These are phyloP conservation scores for Riptortus pedestris DNA, from an alignment of 1,140 invertebrate genomes.

Conservation along the genomic window DNA sequence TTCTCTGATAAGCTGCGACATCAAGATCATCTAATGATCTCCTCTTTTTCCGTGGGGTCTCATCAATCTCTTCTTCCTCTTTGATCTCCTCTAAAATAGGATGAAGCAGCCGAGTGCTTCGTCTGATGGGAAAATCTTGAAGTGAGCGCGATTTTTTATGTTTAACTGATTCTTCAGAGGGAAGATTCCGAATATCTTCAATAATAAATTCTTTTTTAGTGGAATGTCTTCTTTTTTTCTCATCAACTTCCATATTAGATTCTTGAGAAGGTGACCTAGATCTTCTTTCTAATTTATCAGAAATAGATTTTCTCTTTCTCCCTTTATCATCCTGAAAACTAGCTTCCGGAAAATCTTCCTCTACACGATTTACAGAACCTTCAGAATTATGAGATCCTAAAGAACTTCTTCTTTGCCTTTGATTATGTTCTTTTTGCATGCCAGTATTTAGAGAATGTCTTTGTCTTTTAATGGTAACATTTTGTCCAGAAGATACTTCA, in stretches of 20 bases:
- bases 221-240: neutral
- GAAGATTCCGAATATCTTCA: neutral
- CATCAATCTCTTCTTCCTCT: neutral
- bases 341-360: no score
- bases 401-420: no score
- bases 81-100: conserved; percentile 4
- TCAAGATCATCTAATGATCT: neutral
- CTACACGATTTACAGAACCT: no score
- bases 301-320: no score
- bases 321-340: no score
- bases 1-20: no score
- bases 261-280: neutral
- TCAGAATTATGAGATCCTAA: no score
- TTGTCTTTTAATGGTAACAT: no score
- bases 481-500: no score
- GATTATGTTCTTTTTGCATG: no score
- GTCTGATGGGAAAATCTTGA: neutral
- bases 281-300: no score
- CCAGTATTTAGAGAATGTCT: no score
- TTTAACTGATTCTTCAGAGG: neutral
- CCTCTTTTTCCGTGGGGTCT: neutral
- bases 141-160: neutral
- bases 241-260: neutral
- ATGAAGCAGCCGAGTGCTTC: neutral
- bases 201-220: neutral